Percentiles rank a stretch among this genome's conserved stretches.
Evolutionary conservation across 2,888 invertebrate species (phyloP).

Genomic region (Euzophera pinguis): DNA sequence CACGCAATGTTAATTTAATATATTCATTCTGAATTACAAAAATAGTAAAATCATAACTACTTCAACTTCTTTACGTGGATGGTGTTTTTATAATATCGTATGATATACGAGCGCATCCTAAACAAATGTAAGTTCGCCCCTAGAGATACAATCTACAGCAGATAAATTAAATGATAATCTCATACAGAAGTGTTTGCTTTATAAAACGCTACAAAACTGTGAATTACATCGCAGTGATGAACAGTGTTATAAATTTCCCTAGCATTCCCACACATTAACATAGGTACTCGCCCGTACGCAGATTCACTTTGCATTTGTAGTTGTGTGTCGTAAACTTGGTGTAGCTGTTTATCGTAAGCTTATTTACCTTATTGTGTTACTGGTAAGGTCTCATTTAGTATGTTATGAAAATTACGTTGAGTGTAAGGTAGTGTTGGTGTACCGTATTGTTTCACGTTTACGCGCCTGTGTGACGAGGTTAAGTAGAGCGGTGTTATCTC

Average conservation of each 20-base stretch:
- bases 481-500: constrained; percentile 79
- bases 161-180: constrained; percentile 57
- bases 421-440: constrained; percentile 65
- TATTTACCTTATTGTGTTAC: constrained; percentile 30
- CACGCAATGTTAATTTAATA: background rate
- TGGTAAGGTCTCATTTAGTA: constrained; percentile 34
- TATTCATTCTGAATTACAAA: background rate
- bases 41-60: background rate
- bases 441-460: constrained; percentile 80
- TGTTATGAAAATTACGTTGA: constrained; percentile 31
- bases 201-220: constrained; percentile 69
- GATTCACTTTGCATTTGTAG: constrained; percentile 45
- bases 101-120: constrained; percentile 3
- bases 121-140: constrained; percentile 14
- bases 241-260: constrained; percentile 74
- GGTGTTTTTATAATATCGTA: background rate
- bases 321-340: constrained; percentile 49
- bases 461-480: constrained; percentile 76
- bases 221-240: constrained; percentile 68
- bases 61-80: background rate
- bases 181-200: constrained; percentile 57
- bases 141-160: constrained; percentile 36
- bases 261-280: constrained; percentile 66
- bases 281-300: constrained; percentile 42
- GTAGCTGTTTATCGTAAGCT: constrained; percentile 28